These are phyloP conservation scores for Hybognathus amarus DNA, from an alignment of 2,797 vertebrate species.

Conservation along the genomic window DNA sequence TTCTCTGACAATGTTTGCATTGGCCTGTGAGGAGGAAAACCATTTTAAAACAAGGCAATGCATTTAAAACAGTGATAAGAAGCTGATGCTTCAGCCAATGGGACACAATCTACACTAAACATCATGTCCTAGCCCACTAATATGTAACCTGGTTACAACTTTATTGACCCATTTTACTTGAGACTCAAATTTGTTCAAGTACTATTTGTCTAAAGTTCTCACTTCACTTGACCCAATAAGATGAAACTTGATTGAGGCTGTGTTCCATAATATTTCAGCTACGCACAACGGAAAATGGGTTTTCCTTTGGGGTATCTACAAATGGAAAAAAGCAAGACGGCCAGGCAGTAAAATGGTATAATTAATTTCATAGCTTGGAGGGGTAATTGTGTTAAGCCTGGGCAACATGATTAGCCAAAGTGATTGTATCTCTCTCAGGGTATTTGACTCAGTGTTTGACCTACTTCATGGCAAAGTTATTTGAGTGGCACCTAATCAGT, in stretches of 20 bases:
- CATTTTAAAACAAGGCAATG: background rate
- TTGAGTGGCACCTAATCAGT: background rate
- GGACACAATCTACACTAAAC: background rate
- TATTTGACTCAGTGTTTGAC: slow-evolving; percentile 52
- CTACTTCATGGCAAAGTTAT: slow-evolving; percentile 63
- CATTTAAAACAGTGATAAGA: background rate
- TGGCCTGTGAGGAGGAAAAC: slow-evolving; percentile 74
- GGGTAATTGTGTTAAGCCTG: slow-evolving; percentile 54
- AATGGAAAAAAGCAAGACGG: slow-evolving; percentile 41
- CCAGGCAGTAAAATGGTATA: slow-evolving; percentile 56
- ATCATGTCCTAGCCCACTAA: slow-evolving; percentile 18
- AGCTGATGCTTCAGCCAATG: background rate
- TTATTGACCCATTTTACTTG: slow-evolving; percentile 10
- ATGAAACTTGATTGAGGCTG: slow-evolving; percentile 26
- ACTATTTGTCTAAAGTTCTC: background rate
- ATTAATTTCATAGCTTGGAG: slow-evolving; percentile 63
- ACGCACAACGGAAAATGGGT: slow-evolving; percentile 45
- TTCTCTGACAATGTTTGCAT: slow-evolving; percentile 83
- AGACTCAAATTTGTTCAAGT: slow-evolving; percentile 6
- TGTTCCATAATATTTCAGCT: slow-evolving; percentile 32
- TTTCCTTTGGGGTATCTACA: slow-evolving; percentile 55
- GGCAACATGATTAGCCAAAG: slow-evolving; percentile 58
- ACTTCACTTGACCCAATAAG: slow-evolving; percentile 47
- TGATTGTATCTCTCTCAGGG: slow-evolving; percentile 51
- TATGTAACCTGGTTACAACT: slow-evolving; percentile 18